Evolutionary conservation across 1,140 invertebrate species (phyloP), one percentile per base, ranked within the genome.

Genomic region (Drosophila pseudoobscura): DNA sequence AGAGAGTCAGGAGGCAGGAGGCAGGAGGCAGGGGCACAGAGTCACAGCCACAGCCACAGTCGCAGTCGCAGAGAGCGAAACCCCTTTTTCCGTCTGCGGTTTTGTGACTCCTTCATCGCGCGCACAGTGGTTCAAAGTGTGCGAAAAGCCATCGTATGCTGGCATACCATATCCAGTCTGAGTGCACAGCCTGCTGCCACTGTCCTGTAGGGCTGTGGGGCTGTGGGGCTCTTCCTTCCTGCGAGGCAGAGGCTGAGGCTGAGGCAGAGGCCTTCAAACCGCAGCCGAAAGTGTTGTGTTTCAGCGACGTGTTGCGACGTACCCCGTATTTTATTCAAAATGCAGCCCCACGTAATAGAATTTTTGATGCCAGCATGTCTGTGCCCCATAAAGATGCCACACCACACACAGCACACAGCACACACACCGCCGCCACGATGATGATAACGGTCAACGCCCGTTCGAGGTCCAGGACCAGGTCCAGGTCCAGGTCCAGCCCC

Each of bases 281-380:
- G 60, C 83, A 88, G 83, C 65, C 70, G 75, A 87, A 88, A 87
- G 82, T 87, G 83, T 87, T 82, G 82, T 85, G 82, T 85, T 85
- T 85, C 82, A 85, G 69, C 63, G 20, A 20, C 20, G 57, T 35
- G 31, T 65, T 79, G 66, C 62, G 65, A 85, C 58, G 77, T 77
- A 73, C 24, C 4, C 74, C 77, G 82, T 87, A 88, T 87, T 88
- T 87, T 87, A 87, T 87, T 88, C 78, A 87, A 88, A 88, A 88
- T 78, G 78, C 78, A 88, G 83, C 82, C 11, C 35, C 78, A 87
- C 75, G 83, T 87, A 87, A 87, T 87, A 87, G 83, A 87, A 87
- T 87, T 87, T 87, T 87, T 87, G 83, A 87, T 87, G 83, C 83
- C 83, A 78, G 83, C 83, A 83, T 88, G 83, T 87, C 83, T 87